Base-by-base conservation (phyloP, 2,113 vertebrate species). In the Cnemophilus loriae region DNA sequence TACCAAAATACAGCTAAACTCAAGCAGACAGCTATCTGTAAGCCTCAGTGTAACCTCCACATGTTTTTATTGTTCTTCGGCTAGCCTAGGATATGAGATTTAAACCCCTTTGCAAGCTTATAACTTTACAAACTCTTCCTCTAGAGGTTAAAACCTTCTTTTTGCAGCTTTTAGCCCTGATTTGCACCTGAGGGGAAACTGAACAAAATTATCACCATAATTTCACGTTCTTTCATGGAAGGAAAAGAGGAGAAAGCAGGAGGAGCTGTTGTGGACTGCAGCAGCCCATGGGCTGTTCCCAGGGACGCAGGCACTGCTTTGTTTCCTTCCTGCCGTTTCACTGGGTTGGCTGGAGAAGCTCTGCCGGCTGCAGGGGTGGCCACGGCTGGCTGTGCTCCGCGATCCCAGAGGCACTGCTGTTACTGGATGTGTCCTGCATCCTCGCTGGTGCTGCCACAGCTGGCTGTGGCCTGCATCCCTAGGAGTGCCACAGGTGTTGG, bases 361-460 rank as follows among this genome's bases (percentile, higher is more conserved):
- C 10, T 77, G 16, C 59, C 73, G 22, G 73, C 55, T 35, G 46
- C 37, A 19, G 21, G 56, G 32, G 13, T 74, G 57, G 39, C n/a
- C 4, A 2, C 0, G 0, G 17, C 49, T 10, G 3, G 9, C 13
- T 57, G 32, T 56, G 42, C 57, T 63, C 16, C 0, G 0, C 0
- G 0, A 10, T 64, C 44, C 28, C 0, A 0, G 46, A 3, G 4
- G 35, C 53, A 7, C 52, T 20, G 21, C 79, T 1, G 0, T 7
- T 33, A 4, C 27, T 2, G 2, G 5, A 5, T 59, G 67, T 71
- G 35, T 44, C 39, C 71, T 22, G 18, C 17, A 8, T 57, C 78
- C 69, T 46, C 2, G 0, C 14, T 63, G 49, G 8, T 68, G 41
- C 61, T 70, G 50, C 28, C 67, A 16, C 63, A 8, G 1, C 53